phyloP scores from a whole-genome alignment of 2,888 invertebrate genomes.

The Cephus sareptanus region DNA sequence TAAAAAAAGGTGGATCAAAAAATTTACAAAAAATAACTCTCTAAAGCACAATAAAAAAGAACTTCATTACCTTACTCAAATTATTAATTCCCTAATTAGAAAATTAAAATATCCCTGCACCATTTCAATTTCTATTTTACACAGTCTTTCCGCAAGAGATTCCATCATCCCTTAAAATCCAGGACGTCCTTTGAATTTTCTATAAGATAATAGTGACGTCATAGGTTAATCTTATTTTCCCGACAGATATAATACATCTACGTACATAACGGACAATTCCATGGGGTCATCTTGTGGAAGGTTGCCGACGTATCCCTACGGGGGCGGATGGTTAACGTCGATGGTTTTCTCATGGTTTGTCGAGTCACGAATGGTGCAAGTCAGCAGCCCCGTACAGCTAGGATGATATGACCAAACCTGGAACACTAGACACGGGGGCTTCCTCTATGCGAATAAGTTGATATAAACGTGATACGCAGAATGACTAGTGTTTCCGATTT shows the following conservation, averaged over 20 bases:
- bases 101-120: not conserved
- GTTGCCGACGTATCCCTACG: not conserved
- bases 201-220: constrained; percentile 10
- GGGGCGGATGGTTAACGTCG: constrained; percentile 30
- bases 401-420: constrained; percentile 53
- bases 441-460: constrained; percentile 47
- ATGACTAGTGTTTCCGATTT: constrained; percentile 43
- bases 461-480: constrained; percentile 44
- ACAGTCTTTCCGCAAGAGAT: not conserved
- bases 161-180: not conserved
- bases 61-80: not conserved
- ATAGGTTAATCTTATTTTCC: constrained; percentile 17
- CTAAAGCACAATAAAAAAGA: not conserved
- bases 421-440: constrained; percentile 32
- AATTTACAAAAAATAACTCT: not conserved
- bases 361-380: constrained; percentile 51
- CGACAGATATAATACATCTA: constrained; percentile 22
- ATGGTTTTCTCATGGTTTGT: constrained; percentile 29
- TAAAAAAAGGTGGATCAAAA: not conserved
- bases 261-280: constrained; percentile 10
- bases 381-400: constrained; percentile 50
- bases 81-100: not conserved
- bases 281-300: not conserved
- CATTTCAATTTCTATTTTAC: not conserved
- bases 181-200: not conserved